Conservation (phyloP, 1,140 invertebrate genomes). For the Lordiphosa mommai region DNA sequence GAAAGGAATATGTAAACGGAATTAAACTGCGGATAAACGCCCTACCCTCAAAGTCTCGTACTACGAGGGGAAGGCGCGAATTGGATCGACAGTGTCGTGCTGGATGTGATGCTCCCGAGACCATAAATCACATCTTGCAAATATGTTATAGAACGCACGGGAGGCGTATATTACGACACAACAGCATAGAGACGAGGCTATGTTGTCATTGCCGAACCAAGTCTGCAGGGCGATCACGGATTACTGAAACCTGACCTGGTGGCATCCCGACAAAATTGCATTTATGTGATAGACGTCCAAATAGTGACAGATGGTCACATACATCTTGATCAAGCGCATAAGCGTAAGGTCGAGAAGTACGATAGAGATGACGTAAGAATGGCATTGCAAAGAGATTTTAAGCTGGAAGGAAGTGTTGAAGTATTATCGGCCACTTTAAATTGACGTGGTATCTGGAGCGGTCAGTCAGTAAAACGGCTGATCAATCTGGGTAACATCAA, state of each 20-base stretch:
- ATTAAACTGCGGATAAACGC: slow-evolving; percentile 21
- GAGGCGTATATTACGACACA: slow-evolving; percentile 8
- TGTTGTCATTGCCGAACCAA: background rate
- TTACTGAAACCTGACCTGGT: slow-evolving; percentile 4
- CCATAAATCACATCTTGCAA: slow-evolving; percentile 15
- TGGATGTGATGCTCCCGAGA: slow-evolving; percentile 20
- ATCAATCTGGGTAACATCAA: background rate
- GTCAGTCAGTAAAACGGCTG: slow-evolving; percentile 2
- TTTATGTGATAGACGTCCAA: slow-evolving; percentile 7
- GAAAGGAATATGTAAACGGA: slow-evolving; percentile 80
- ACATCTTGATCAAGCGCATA: background rate
- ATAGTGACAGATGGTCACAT: background rate
- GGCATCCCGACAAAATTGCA: background rate
- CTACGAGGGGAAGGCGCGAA: background rate
- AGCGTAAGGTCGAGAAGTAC: slow-evolving; percentile 8
- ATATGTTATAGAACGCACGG: slow-evolving; percentile 5
- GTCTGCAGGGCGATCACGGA: background rate
- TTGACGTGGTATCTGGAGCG: slow-evolving; percentile 5
- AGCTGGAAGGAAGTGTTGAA: background rate
- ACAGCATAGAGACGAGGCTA: background rate
- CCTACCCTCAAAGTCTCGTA: slow-evolving; percentile 18
- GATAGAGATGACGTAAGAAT: background rate
- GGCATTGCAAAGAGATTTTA: background rate
- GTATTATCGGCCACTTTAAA: slow-evolving; percentile 8
- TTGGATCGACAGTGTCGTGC: slow-evolving; percentile 9